Base-by-base conservation (phyloP, 2,113 vertebrate genomes). In the Rutilus rutilus region DNA sequence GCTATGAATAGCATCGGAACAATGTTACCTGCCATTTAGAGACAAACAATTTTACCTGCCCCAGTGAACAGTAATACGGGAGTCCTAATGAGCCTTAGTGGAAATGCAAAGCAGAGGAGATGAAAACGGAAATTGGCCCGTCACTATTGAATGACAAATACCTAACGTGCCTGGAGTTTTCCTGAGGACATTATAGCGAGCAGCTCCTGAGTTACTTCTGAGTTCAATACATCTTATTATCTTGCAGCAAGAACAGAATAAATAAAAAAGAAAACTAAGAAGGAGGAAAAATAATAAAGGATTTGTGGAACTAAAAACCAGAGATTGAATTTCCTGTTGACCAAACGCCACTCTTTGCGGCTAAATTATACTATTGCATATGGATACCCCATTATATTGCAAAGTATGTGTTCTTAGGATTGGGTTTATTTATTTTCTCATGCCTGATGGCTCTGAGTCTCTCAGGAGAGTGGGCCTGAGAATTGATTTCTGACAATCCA, bases 401-500 rank as follows among this genome's bases (percentile, higher is more conserved):
- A 90, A 92, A 93, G 93, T 92, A 93, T 92, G 89, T 93, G 92
- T 91, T 87, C 74, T 88, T 89, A 77, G 93, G 90, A 94, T 93
- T 90, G 87, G 88, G 87, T 94, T 93, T 93, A 94, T 94, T 93
- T 92, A 93, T 93, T 93, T 90, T 84, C 73, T 90, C 88, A 67
- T 57, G 89, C 87, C 91, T 92, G 92, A 93, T 91, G 92, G 91
- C 87, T 86, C 89, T 84, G 90, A 91, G 89, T 82, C 89, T 93
- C 92, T 92, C 92, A 21, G 9, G 92, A 92, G 92, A 92, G 89
- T 83, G 69, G 91, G 89, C 90, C 90, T 85, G 85, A 91, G 92
- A 94, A 95, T 94, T 94, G 94, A 95, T 94, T 94, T 92, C 92
- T 94, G 94, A 95, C 93, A 91, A 94, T 93, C 90, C 89, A 87